Conservation (phyloP, 2,888 invertebrate species). For the Beris chalybata region DNA sequence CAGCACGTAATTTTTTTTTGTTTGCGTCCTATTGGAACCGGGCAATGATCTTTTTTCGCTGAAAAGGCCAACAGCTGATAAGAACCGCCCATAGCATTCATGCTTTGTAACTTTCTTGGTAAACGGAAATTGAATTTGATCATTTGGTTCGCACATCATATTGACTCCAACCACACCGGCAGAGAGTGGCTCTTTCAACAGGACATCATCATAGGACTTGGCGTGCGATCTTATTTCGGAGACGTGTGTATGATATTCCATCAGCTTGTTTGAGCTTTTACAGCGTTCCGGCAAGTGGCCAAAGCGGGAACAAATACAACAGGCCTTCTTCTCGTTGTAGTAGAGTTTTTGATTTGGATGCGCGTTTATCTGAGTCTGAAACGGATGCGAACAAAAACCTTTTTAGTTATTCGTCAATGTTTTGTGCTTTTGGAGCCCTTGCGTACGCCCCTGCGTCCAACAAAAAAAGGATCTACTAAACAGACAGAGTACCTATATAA, state of each 20-base stretch:
- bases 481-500: background rate
- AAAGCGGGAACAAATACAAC: conserved; percentile 62
- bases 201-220: conserved; percentile 49
- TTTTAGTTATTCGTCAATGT: no score
- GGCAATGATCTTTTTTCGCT: background rate
- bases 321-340: conserved; percentile 54
- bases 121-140: conserved; percentile 44
- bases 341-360: conserved; percentile 46
- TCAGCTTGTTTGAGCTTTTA: conserved; percentile 46
- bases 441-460: no score
- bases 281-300: conserved; percentile 59
- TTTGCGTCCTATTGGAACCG: background rate
- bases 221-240: conserved; percentile 50
- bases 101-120: conserved; percentile 41
- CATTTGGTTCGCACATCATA: conserved; percentile 46
- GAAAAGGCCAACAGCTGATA: conserved; percentile 44
- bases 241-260: conserved; percentile 47
- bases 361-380: conserved; percentile 58
- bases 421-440: no score
- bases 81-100: conserved; percentile 50
- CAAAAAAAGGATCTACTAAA: no score
- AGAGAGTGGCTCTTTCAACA: conserved; percentile 37
- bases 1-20: conserved; percentile 36
- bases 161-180: conserved; percentile 40
- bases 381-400: conserved; percentile 12